Conservation (phyloP, 2,113 vertebrate genomes). For the Macaca nemestrina region DNA sequence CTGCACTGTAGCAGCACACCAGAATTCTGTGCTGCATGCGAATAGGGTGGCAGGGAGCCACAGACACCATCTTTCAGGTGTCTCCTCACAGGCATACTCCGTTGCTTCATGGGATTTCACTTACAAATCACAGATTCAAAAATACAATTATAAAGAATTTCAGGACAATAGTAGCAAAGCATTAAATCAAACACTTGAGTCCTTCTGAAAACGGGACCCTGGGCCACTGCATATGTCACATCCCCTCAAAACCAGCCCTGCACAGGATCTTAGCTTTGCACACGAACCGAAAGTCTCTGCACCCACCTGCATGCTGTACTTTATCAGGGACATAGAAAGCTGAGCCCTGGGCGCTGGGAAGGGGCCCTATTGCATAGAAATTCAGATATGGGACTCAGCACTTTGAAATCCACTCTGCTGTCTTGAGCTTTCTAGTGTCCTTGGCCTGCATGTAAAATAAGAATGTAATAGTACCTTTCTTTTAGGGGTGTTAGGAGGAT, state of each 20-base stretch:
- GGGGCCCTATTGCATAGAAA: too few species aligned
- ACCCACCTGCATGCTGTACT: background rate
- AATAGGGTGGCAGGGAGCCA: background rate
- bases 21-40: background rate
- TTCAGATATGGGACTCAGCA: background rate
- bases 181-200: background rate
- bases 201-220: background rate
- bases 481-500: background rate
- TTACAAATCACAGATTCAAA: background rate
- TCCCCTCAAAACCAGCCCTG: background rate
- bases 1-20: background rate
- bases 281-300: too few species aligned
- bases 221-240: background rate
- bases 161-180: background rate
- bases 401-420: background rate
- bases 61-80: fast-evolving
- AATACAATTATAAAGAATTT: background rate
- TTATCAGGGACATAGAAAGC: fast-evolving
- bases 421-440: background rate
- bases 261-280: background rate
- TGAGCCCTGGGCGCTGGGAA: background rate
- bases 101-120: background rate
- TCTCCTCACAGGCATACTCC: background rate
- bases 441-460: background rate
- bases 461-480: background rate